Conservation (phyloP, 1,140 invertebrate species). For the Scaptomyza montana region DNA sequence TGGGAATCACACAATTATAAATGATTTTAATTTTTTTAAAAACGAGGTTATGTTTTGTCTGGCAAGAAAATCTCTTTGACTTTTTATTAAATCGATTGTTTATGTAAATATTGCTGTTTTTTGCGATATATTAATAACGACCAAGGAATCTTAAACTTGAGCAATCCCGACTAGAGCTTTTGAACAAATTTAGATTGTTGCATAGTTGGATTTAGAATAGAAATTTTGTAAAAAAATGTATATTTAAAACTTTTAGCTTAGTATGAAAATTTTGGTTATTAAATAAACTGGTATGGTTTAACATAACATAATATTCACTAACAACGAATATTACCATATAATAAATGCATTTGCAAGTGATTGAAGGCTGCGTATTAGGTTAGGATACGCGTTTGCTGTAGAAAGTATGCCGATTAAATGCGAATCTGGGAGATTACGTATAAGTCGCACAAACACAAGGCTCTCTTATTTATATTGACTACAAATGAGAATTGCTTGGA, state of each 20-base stretch:
- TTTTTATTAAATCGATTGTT: neutral
- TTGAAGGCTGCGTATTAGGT: constrained; percentile 36
- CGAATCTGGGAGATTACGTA: constrained; percentile 7
- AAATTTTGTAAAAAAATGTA: neutral
- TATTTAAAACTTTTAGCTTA: neutral
- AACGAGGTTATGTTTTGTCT: neutral
- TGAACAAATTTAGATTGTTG: neutral
- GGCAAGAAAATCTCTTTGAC: constrained; percentile 11
- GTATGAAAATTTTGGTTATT: constrained; percentile 13
- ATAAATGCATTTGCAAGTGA: constrained; percentile 66
- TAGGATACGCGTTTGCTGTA: neutral
- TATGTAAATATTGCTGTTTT: neutral
- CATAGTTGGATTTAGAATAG: neutral
- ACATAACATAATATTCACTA: constrained; percentile 36
- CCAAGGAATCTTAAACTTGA: constrained; percentile 3
- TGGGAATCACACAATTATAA: too few relatives aligned
- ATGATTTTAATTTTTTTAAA: too few relatives aligned
- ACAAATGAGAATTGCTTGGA: constrained; percentile 79
- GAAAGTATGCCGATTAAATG: constrained; percentile 19
- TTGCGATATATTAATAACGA: neutral
- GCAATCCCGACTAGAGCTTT: constrained; percentile 3
- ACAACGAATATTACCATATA: constrained; percentile 35
- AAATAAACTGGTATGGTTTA: constrained; percentile 26
- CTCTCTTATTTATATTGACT: constrained; percentile 19
- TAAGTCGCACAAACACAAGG: constrained; percentile 15